Conservation (phyloP, 2,797 vertebrate genomes). For the Lophius americanus region DNA sequence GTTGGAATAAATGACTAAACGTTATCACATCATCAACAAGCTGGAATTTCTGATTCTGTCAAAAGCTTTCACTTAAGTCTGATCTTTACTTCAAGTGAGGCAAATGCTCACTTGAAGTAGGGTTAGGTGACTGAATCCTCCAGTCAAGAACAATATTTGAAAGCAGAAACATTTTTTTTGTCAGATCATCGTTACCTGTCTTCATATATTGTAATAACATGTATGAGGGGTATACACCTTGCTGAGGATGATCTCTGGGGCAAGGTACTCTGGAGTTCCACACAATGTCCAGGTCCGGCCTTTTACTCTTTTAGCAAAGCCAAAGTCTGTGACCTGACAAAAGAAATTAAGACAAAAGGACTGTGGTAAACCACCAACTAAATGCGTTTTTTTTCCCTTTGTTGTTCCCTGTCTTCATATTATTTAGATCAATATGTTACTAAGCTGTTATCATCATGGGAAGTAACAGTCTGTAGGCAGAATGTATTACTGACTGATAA, state of each 20-base stretch:
- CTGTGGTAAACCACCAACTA: background rate
- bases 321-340: slow-evolving; percentile 96
- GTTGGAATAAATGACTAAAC: background rate
- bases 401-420: background rate
- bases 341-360: slow-evolving; percentile 3
- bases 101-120: background rate
- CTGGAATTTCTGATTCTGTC: slow-evolving; percentile 6
- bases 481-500: background rate
- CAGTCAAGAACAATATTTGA: background rate
- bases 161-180: background rate
- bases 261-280: slow-evolving; percentile 98
- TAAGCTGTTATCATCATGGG: background rate
- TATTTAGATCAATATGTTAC: background rate
- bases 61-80: slow-evolving; percentile 3
- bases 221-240: slow-evolving; percentile 84
- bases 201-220: background rate
- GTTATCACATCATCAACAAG: slow-evolving; percentile 14
- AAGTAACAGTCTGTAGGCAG: background rate
- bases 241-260: slow-evolving; percentile 99
- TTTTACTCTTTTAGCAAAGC: slow-evolving; percentile 99
- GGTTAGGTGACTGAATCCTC: background rate
- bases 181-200: background rate
- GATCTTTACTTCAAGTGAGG: slow-evolving; percentile 8
- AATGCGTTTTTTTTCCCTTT: background rate
- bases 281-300: slow-evolving; percentile 99